phyloP scores from a whole-genome alignment of 1,140 invertebrate species.

The Lasioglossum baleicum region DNA sequence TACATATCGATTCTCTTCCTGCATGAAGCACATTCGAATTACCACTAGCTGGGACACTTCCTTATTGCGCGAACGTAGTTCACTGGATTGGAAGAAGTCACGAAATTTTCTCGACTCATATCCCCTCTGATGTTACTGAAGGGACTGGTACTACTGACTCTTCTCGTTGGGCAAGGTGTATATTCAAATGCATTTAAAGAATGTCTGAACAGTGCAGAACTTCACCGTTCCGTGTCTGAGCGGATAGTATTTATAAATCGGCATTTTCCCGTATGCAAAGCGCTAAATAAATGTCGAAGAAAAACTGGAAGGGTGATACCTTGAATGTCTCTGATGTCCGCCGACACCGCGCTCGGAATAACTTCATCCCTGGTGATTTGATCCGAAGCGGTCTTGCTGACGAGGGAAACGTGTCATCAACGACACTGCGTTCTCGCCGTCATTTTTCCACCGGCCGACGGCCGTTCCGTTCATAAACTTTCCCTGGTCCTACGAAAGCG shows the following conservation, averaged over 20 bases:
- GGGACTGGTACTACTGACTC: too few relatives aligned
- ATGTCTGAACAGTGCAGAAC: too few relatives aligned
- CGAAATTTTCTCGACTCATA: too few relatives aligned
- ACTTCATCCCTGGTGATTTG: not conserved
- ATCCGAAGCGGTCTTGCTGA: not conserved
- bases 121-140: too few relatives aligned
- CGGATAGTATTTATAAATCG: too few relatives aligned
- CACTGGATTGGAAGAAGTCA: not conserved
- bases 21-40: not conserved
- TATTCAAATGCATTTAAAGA: too few relatives aligned
- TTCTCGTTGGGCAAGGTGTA: too few relatives aligned
- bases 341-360: not conserved
- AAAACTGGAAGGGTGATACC: not conserved
- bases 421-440: not conserved
- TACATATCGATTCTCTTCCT: conserved; percentile 8
- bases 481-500: conserved; percentile 5
- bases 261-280: not conserved
- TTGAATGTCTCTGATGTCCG: conserved; percentile 18
- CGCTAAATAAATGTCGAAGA: not conserved
- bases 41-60: conserved; percentile 25
- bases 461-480: conserved; percentile 41
- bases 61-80: conserved; percentile 34
- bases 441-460: conserved; percentile 6
- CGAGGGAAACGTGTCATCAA: not conserved
- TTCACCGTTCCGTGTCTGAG: too few relatives aligned